These are phyloP conservation scores for Ianthella basta DNA, from an alignment of 37 sponge, comb jelly and placozoan species.

Conservation along the genomic window DNA sequence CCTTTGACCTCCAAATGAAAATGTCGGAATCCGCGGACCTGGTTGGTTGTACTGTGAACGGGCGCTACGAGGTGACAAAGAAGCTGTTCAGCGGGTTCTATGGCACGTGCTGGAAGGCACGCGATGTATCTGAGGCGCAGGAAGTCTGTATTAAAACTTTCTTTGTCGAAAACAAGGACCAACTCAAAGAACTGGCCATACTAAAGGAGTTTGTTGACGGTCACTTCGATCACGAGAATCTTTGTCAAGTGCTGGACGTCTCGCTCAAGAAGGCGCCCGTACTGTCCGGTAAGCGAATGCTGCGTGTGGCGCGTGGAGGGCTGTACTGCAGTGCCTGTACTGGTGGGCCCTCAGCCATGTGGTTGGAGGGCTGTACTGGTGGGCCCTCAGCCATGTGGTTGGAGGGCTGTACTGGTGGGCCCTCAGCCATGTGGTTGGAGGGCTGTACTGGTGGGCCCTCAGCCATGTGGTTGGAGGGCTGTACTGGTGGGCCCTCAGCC, in stretches of 20 bases:
- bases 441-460: too few relatives aligned
- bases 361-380: too few relatives aligned
- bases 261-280: constrained; percentile 56
- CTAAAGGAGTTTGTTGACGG: constrained; percentile 62
- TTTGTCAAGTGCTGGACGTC: constrained; percentile 68
- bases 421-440: too few relatives aligned
- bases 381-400: too few relatives aligned
- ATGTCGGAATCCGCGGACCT: constrained; percentile 46
- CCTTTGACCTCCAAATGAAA: neutral
- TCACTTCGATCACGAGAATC: constrained; percentile 69
- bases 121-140: neutral
- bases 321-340: neutral
- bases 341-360: too few relatives aligned
- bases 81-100: constrained; percentile 71
- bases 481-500: too few relatives aligned
- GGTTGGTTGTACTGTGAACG: constrained; percentile 22
- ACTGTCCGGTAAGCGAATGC: neutral
- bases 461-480: too few relatives aligned
- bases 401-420: too few relatives aligned
- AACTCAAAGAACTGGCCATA: constrained; percentile 64
- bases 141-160: constrained; percentile 59
- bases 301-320: neutral
- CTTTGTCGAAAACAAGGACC: constrained; percentile 55
- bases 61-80: constrained; percentile 44
- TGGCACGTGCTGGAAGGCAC: constrained; percentile 70